phyloP scores from a whole-genome alignment of 2,797 vertebrate genomes.

The Macropodus opercularis region DNA sequence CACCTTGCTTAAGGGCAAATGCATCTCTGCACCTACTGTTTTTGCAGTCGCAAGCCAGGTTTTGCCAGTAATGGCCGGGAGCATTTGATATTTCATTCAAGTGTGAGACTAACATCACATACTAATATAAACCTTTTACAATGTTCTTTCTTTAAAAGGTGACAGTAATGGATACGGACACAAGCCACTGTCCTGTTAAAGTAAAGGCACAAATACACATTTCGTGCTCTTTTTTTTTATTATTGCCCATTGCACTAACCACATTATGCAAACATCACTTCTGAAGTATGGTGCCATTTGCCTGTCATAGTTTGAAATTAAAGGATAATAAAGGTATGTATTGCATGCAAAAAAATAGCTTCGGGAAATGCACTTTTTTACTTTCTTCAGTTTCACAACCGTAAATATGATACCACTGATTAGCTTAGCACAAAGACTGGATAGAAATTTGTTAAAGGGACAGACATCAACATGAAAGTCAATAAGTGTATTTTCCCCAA shows the following conservation, averaged over 20 bases:
- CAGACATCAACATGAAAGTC: constrained; percentile 12
- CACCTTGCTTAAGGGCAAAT: constrained; percentile 3
- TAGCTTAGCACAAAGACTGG: background rate
- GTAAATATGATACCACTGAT: background rate
- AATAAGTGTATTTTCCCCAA: constrained; percentile 15
- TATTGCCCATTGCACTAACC: constrained; percentile 68
- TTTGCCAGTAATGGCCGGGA: constrained; percentile 11
- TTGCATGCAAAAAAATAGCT: constrained; percentile 57
- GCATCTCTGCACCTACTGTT: constrained; percentile 24
- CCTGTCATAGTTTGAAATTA: constrained; percentile 38
- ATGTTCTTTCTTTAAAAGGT: constrained; percentile 19
- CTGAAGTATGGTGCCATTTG: constrained; percentile 53
- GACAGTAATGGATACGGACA: constrained; percentile 44
- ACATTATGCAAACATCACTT: constrained; percentile 58
- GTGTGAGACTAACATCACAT: constrained; percentile 47
- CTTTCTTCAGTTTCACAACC: constrained; percentile 20
- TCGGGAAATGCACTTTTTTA: constrained; percentile 21
- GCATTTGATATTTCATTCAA: constrained; percentile 20
- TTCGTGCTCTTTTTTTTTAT: constrained; percentile 53
- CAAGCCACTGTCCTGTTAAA: constrained; percentile 41
- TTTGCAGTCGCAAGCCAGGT: constrained; percentile 12
- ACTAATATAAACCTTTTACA: constrained; percentile 45
- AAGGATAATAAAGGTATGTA: constrained; percentile 51
- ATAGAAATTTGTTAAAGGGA: constrained; percentile 4
- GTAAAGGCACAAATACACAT: constrained; percentile 55